Base-by-base conservation (phyloP, 1,140 invertebrate genomes). In the Drosophila azteca region DNA sequence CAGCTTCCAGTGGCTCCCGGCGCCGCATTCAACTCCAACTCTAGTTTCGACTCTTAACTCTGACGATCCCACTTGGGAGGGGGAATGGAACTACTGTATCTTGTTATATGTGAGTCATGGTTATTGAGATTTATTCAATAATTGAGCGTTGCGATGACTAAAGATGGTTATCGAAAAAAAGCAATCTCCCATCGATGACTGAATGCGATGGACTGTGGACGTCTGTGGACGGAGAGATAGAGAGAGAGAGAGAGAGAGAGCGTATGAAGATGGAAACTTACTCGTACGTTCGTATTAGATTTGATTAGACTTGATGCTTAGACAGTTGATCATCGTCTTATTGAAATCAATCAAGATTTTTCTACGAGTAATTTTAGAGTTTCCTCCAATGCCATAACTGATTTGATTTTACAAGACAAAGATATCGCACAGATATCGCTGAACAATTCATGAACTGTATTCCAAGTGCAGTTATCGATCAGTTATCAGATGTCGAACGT, bases 111-210 rank as follows among this genome's bases (percentile, higher is more conserved):
- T 69, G 66, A 69, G 52, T 69, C 66, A 69, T 54, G 51, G 17
- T 15, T 26, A 58, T 58, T 43, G 51, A 50, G 52, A 69, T 69
- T 58, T 58, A 69, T 50, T 35, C 26, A 58, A 58, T 69, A 69
- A 69, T 68, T 39, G 50, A 69, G 31, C 50, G 20, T 39, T 39
- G 29, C 55, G 7, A 29, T 24, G 60, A 15, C 59, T 31, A 31
- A 26, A 64, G 59, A 63, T 59, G 48, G 58, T 65, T 65, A 35
- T 45, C 31, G 9, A 64, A 65, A 29, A 65, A 29, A 24, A 31
- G 17, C 15, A 43, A n/a, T 26, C 46, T 15, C 31, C 64, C 51
- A 66, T 64, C 35, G 31, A 13, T 35, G 3, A 8, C 31, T 11
- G 31, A 35, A 50, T 64, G 48, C 9, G 8, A 50, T 64, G 48